Conservation (phyloP, 2,888 invertebrate species). For the Venustoraphidia nigricollis region DNA sequence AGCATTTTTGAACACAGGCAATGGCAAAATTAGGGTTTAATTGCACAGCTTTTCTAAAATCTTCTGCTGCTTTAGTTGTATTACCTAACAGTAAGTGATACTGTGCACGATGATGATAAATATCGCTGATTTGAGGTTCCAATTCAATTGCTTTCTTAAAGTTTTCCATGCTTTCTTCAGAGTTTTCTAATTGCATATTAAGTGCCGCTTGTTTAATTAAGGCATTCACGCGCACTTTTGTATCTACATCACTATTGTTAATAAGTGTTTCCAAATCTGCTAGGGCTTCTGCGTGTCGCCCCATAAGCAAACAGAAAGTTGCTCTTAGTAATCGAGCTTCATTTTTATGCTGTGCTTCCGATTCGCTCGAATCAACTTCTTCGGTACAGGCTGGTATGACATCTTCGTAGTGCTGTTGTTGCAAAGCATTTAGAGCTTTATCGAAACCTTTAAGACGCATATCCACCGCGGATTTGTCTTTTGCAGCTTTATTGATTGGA, state of each 20-base stretch:
- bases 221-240: conserved; percentile 63
- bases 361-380: conserved; percentile 48
- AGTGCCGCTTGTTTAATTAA: conserved; percentile 78
- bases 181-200: conserved; percentile 61
- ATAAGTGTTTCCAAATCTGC: conserved; percentile 58
- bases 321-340: conserved; percentile 69
- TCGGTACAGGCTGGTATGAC: conserved; percentile 66
- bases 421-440: conserved; percentile 54
- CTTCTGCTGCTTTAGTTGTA: conserved; percentile 61
- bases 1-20: conserved; percentile 80
- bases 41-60: conserved; percentile 70
- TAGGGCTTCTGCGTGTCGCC: conserved; percentile 56
- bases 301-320: conserved; percentile 67
- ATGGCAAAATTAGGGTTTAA: conserved; percentile 74
- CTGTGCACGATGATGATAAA: conserved; percentile 87
- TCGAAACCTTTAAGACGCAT: conserved; percentile 40
- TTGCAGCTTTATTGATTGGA: conserved; percentile 46
- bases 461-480: conserved; percentile 29
- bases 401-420: conserved; percentile 56
- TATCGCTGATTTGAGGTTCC: conserved; percentile 63
- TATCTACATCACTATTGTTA: conserved; percentile 40
- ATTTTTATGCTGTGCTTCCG: conserved; percentile 43
- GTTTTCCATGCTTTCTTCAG: conserved; percentile 59
- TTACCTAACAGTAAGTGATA: conserved; percentile 70
- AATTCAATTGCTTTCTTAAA: conserved; percentile 62